Evolutionary conservation across 2,113 vertebrate species (phyloP), one percentile per base, ranked within the genome.

Genomic region (Panurus biarmicus): DNA sequence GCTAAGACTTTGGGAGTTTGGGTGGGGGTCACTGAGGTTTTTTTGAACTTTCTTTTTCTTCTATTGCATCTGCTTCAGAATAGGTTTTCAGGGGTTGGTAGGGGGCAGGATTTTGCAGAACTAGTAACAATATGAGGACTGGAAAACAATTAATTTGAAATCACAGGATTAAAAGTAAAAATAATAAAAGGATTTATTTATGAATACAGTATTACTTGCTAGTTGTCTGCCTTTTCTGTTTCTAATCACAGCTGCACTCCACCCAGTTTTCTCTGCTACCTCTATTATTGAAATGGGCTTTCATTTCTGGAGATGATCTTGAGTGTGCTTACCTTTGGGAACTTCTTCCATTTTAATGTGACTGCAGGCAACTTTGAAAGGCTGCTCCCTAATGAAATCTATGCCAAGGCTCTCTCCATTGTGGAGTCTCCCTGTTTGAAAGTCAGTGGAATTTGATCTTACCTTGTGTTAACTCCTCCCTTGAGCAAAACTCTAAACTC

Each of bases 311-410:
- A 62, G 64, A 45, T 61, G 56, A 77, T 74, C 38, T 74, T 42
- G 31, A 47, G 14, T 7, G 16, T 25, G n/a, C 13, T 56, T 47
- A 94, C 48, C 62, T 71, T 71, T 81, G 58, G 47, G 47, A 87
- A 87, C 57, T 60, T 90, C 0, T 84, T 84, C 69, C 56, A 47
- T 89, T 92, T 88, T 64, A 62, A 80, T 71, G 70, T 77, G 31
- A 73, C 76, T 64, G 51, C 42, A 84, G 50, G 56, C 28, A 92
- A 72, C 45, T 90, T 66, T 70, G 26, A 57, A 80, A 90, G 56
- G 16, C 44, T 89, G 50, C n/a, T 76, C n/a, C 44, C 29, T 29
- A 17, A 33, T 89, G 83, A 92, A 94, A 92, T 70, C 86, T 75
- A 77, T 74, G 60, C 60, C 47, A 95, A 87, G 3, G 0, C 21